Evolutionary conservation across 2,113 vertebrate species (phyloP).

Genomic region (Coregonus clupeaformis): DNA sequence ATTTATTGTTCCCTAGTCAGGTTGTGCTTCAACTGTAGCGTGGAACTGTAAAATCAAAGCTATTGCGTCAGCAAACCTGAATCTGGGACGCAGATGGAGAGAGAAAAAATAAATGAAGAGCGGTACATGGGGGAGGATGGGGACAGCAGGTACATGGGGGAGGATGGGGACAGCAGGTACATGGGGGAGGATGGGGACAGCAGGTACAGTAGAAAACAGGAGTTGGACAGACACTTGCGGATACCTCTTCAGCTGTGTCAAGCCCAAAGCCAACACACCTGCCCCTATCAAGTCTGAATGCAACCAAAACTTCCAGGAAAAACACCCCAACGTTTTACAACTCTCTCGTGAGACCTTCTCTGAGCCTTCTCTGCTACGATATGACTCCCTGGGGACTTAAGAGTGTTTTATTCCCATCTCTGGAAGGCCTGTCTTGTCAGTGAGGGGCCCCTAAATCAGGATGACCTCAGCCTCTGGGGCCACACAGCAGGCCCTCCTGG

Average conservation of each 20-base stretch:
- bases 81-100: constrained; percentile 18
- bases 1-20: constrained; percentile 55
- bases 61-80: constrained; percentile 53
- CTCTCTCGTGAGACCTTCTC: constrained; percentile 31
- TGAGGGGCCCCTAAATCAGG: constrained; percentile 58
- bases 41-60: constrained; percentile 49
- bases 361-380: constrained; percentile 10
- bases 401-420: constrained; percentile 50
- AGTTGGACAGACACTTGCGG: constrained; percentile 1
- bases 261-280: constrained; percentile 49
- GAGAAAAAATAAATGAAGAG: constrained; percentile 27
- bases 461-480: constrained; percentile 48
- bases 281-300: constrained; percentile 38
- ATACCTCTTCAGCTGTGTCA: constrained; percentile 48
- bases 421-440: constrained; percentile 26
- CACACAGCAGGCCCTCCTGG: constrained; percentile 42
- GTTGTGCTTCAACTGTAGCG: constrained; percentile 34
- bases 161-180: constrained; percentile 10
- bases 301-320: constrained; percentile 32
- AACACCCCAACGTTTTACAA: constrained; percentile 11
- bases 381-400: constrained; percentile 44
- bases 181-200: background rate
- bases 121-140: no score
- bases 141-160: constrained; percentile 13
- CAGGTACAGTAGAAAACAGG: constrained; percentile 42